Evolutionary conservation across 2,797 vertebrate species (phyloP), one percentile per base, ranked within the genome.

Genomic region (Loris lydekkerianus): DNA sequence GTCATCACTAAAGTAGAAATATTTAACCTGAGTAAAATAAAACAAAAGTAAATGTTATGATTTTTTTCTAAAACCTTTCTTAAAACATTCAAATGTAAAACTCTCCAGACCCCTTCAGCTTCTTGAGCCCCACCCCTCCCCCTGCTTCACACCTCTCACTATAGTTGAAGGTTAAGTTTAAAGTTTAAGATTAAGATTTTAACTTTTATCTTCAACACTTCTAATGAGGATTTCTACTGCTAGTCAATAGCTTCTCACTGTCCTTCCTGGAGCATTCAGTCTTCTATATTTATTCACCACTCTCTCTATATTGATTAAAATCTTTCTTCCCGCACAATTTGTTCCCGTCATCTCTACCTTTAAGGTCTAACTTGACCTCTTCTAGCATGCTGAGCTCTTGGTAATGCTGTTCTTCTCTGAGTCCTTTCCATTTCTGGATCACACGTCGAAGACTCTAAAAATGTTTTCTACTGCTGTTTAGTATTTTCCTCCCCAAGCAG

Each of bases 31-130:
- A 10, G 11, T 72, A 14, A 25, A 92, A 17, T 89, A 90, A 92
- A 58, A 46, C 8, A 40, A 58, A 81, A 58, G 21, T 83, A 86
- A 81, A 27, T 65, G n/a, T 65, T 14, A 31, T 58, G 21, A 4
- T 76, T 25, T 7, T 27, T 81, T 88, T 37, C 69, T n/a, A 70
- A 83, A 83, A 84, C 3, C 2, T 70, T 69, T 15, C 37, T 73
- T 86, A 29, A 70, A 95, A 81, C n/a, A 53, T 73, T 86, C 75
- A 78, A 87, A 94, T 43, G 63, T 4, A 49, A 82, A 93, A 80
- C 40, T 77, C 1, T 49, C 72, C 84, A 27, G 40, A 37, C 13
- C 7, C n/a, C n/a, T 72, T 89, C 21, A 92, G 15, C 37, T 89
- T 46, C 14, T 70, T 75, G 2, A n/a, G 15, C 4, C 9, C 23